A percentile compares a stretch with the other conserved stretches of the same genome.
Evolutionary conservation across 2,888 invertebrate genomes (phyloP).

Genomic region (Lysandra coridon): DNA sequence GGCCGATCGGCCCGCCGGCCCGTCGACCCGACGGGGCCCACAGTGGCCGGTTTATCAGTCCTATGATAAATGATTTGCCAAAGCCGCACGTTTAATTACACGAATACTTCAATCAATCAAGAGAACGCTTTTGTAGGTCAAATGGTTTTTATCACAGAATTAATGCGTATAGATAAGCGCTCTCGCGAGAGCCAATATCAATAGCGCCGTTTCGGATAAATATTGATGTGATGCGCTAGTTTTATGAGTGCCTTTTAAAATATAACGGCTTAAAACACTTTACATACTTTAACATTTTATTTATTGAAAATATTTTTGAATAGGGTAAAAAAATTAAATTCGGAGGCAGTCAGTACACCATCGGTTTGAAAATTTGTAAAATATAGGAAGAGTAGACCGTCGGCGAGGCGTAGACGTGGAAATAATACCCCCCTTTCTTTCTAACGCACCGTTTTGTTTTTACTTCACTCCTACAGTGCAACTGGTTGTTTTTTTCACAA

Average conservation of each 20-base stretch:
- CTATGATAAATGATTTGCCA: constrained; percentile 23
- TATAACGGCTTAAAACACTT: neutral
- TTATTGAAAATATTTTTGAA: no score
- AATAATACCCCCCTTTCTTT: no score
- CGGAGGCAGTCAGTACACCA: no score
- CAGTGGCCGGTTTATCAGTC: constrained; percentile 8
- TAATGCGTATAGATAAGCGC: constrained; percentile 3
- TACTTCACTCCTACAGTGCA: no score
- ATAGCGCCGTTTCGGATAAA: constrained; percentile 1
- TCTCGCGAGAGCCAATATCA: neutral
- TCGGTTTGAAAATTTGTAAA: no score
- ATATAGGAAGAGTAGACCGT: no score
- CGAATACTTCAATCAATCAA: constrained; percentile 24
- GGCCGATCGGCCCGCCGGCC: neutral
- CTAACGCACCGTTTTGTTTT: no score
- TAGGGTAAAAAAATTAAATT: no score
- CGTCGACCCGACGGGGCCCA: neutral
- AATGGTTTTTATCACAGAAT: neutral
- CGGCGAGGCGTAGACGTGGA: no score
- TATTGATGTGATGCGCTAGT: neutral
- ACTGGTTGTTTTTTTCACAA: no score
- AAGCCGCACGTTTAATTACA: constrained; percentile 29
- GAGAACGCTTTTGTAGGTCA: constrained; percentile 23
- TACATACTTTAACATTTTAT: no score
- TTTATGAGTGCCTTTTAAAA: neutral